Percentiles rank a stretch among this genome's conserved stretches.
Conservation (phyloP, 2,113 vertebrate species). For the Siniperca knerii region DNA sequence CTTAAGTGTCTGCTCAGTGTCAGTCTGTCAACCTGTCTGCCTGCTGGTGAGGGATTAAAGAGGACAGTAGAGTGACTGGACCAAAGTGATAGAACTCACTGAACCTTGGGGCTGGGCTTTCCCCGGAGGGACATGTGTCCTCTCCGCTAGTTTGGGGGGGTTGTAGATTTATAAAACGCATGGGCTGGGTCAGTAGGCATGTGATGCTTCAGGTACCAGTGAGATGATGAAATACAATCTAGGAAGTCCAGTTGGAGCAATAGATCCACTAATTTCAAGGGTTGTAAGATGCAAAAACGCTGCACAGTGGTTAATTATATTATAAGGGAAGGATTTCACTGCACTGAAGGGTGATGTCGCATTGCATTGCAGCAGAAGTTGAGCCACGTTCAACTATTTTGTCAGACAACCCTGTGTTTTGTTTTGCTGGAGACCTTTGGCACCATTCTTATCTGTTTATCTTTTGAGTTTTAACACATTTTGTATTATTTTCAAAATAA, state of each 20-base stretch:
- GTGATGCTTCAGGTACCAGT: neutral
- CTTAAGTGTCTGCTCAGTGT: conserved; percentile 49
- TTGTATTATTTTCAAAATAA: neutral
- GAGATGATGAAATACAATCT: neutral
- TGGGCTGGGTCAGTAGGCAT: too few species aligned
- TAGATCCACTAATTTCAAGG: neutral
- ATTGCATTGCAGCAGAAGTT: neutral
- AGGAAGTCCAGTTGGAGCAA: neutral
- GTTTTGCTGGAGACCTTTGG: neutral
- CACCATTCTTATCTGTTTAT: neutral
- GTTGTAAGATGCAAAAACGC: neutral
- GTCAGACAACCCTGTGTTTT: neutral
- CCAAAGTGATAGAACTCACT: conserved; percentile 69
- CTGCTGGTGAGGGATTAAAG: conserved; percentile 71
- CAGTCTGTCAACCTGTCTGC: conserved; percentile 54
- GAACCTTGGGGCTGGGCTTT: conserved; percentile 68
- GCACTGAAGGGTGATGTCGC: neutral
- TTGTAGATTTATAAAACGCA: conserved; percentile 1
- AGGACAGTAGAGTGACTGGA: conserved; percentile 68
- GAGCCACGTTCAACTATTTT: neutral
- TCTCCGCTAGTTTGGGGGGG: conserved; percentile 37
- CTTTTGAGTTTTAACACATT: neutral
- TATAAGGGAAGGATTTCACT: neutral
- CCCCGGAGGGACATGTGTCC: conserved; percentile 72
- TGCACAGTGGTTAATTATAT: neutral